Evolutionary conservation across 2,113 vertebrate genomes (phyloP).

Genomic region (western clawed frog (Xenopus tropicalis)): DNA sequence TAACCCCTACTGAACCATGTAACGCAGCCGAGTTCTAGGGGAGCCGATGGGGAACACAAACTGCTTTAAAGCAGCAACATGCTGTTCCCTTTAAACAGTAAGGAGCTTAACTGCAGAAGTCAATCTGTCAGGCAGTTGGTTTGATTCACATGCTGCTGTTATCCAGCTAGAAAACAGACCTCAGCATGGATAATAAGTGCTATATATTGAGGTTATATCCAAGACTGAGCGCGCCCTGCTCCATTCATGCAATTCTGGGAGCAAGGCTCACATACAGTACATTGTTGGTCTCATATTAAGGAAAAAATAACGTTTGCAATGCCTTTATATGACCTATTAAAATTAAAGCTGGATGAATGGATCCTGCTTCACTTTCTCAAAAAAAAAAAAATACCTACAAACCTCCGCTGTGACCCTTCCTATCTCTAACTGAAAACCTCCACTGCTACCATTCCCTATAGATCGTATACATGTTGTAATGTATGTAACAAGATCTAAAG

Average conservation of each 20-base stretch:
- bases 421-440: neutral
- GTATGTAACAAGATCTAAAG: conserved; percentile 26
- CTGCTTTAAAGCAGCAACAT: conserved; percentile 18
- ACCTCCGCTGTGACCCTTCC: conserved; percentile 2
- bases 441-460: conserved; percentile 2
- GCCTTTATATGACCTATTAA: conserved; percentile 22
- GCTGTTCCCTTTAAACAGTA: conserved; percentile 26
- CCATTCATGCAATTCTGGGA: conserved; percentile 37
- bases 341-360: conserved; percentile 5
- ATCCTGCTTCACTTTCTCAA: neutral
- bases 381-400: conserved; percentile 6
- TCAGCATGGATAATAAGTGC: conserved; percentile 44
- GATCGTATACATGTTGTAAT: conserved; percentile 9
- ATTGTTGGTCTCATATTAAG: conserved; percentile 37
- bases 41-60: conserved; percentile 21
- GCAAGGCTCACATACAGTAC: conserved; percentile 42
- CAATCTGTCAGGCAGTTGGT: conserved; percentile 30
- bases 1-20: conserved; percentile 6
- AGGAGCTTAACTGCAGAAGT: conserved; percentile 15
- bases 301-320: conserved; percentile 22
- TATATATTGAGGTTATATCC: conserved; percentile 38
- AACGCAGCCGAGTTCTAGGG: conserved; percentile 21
- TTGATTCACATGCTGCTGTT: conserved; percentile 40
- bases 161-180: conserved; percentile 30
- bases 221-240: conserved; percentile 39